A percentile compares a stretch with the other conserved stretches of the same genome.
Conservation (phyloP, 1,140 invertebrate species). For the Lutraria rhynchaena region DNA sequence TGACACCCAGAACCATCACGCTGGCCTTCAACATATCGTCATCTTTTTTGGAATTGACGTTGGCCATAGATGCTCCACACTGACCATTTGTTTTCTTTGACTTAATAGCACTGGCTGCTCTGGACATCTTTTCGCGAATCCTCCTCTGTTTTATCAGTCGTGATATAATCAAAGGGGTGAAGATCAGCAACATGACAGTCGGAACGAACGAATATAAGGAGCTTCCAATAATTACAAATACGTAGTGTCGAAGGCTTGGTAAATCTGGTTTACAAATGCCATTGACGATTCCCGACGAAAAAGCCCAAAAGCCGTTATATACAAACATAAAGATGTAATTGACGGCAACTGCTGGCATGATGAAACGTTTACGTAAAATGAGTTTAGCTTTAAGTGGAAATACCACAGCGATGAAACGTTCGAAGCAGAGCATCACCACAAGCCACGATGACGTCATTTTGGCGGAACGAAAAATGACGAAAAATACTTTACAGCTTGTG, state of each 20-base stretch:
- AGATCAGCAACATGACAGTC: conserved; percentile 11
- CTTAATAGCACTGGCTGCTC: not conserved
- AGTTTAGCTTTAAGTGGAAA: conserved; percentile 68
- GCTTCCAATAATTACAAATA: conserved; percentile 32
- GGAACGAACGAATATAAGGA: conserved; percentile 46
- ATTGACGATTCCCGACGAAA: conserved; percentile 58
- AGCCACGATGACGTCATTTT: conserved; percentile 76
- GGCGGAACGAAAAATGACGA: conserved; percentile 64
- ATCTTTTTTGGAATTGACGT: not conserved
- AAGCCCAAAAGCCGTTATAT: conserved; percentile 60
- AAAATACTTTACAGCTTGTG: conserved; percentile 66
- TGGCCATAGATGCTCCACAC: too few relatives aligned
- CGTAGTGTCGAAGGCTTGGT: conserved; percentile 14
- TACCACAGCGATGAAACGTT: conserved; percentile 70
- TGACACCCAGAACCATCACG: conserved; percentile 62
- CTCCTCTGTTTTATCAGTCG: conserved; percentile 7
- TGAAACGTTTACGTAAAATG: conserved; percentile 57
- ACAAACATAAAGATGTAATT: conserved; percentile 46
- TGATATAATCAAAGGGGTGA: conserved; percentile 43
- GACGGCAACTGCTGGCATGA: conserved; percentile 9
- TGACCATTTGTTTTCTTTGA: not conserved
- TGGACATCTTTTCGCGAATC: not conserved
- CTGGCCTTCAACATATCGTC: conserved; percentile 13
- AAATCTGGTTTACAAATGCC: conserved; percentile 63
- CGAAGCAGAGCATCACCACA: conserved; percentile 68